Base-by-base conservation (phyloP, 2,113 vertebrate species). In the Cryptotis parvus region DNA sequence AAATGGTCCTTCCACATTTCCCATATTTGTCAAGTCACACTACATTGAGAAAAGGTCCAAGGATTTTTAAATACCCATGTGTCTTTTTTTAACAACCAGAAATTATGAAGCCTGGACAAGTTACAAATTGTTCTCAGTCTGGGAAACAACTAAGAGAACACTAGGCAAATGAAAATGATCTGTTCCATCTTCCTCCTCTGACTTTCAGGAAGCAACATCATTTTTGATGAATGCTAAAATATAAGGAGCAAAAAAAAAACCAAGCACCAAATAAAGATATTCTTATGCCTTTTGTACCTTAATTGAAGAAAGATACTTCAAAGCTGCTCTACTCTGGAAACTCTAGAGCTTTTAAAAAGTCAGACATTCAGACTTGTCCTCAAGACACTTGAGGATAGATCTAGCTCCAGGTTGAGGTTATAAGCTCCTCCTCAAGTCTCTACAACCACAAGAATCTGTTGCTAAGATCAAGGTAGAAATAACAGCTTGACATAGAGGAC, bases 71-170 rank as follows among this genome's bases (percentile, higher is more conserved):
- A 92, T 16, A 49, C 58, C 41, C 41, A 4, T 68, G 76, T 41
- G 69, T 93, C 87, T 90, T 66, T 76, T 80, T 72, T 72, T 63
- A 89, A 92, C 77, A 49, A 63, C 18, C 65, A 85, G 87, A 87
- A 72, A 66, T 84, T 27, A 55, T 27, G 37, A 33, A 37, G 14
- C 81, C 74, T 66, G 61, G 41, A 55, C 3, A 79, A 66, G 73
- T 81, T 85, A 88, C 58, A 79, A 27, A 78, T 55, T 89, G 11
- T 77, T 82, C 79, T 91, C 41, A 61, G 84, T 76, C 74, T 84
- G 93, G 72, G 81, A 94, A 80, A 87, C 31, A 78, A 27, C 65
- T 41, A 31, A 70, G 55, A 45, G 61, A 84, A 8, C 65, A 63
- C 9, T 33, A 73, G 63, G 35, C 18, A 6, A 45, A 72, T 55